A percentile compares a stretch with the other conserved stretches of the same genome.
Evolutionary conservation across 2,113 vertebrate species (phyloP).

Genomic region (Oreochromis tanganicae): DNA sequence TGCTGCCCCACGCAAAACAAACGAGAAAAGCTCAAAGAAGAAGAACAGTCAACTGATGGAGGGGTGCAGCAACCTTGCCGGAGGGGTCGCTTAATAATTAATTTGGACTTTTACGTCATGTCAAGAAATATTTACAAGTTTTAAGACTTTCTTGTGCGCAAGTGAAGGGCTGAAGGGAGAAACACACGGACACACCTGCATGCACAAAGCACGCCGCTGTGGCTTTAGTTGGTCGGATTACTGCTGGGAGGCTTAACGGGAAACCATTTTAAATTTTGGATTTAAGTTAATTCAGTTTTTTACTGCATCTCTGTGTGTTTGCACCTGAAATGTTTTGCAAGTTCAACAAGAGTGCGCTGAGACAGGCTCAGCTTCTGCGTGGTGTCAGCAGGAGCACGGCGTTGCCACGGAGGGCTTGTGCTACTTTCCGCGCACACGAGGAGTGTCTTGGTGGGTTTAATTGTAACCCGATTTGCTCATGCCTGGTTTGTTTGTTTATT

Average conservation of each 20-base stretch:
- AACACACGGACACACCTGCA: neutral
- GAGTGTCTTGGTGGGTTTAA: constrained; percentile 64
- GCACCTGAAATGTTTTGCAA: neutral
- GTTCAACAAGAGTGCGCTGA: neutral
- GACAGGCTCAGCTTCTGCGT: neutral
- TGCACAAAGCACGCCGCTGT: neutral
- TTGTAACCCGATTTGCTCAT: neutral
- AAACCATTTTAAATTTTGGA: neutral
- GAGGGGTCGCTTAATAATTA: neutral
- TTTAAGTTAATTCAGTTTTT: neutral
- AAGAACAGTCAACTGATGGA: accelerated
- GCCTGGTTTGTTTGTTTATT: neutral
- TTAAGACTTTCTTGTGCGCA: neutral
- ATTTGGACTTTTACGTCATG: neutral
- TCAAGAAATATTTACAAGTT: accelerated
- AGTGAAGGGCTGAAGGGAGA: neutral
- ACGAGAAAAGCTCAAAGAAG: neutral
- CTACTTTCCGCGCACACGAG: neutral
- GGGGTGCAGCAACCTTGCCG: neutral
- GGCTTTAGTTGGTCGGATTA: neutral
- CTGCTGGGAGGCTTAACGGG: neutral
- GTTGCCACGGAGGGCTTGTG: neutral
- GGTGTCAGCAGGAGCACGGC: neutral
- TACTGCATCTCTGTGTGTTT: neutral
- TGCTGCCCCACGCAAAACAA: neutral